phyloP scores from a whole-genome alignment of 2,888 invertebrate genomes.

The Gonocerus acuteangulatus region DNA sequence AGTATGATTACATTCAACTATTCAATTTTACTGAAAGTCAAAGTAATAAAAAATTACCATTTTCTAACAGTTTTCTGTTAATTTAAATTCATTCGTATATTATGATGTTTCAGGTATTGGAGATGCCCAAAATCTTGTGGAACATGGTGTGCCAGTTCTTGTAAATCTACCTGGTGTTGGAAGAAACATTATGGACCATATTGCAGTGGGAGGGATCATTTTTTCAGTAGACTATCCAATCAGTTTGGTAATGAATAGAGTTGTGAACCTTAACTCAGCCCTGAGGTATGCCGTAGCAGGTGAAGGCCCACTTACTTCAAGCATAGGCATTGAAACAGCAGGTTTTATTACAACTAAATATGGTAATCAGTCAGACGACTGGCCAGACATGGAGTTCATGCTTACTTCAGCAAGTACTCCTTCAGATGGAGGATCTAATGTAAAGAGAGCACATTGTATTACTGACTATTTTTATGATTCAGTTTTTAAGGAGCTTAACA shows the following conservation, averaged over 20 bases:
- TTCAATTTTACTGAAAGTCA: no score
- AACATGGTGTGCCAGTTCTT: conserved; percentile 64
- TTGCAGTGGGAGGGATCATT: conserved; percentile 74
- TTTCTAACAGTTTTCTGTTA: no score
- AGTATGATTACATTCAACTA: no score
- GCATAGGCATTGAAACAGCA: conserved; percentile 77
- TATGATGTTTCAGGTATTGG: conserved; percentile 61
- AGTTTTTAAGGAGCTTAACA: conserved; percentile 62
- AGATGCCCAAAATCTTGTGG: conserved; percentile 61
- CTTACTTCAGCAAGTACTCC: conserved; percentile 72
- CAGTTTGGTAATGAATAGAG: conserved; percentile 68
- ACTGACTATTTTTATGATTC: conserved; percentile 73
- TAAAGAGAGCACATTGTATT: conserved; percentile 71
- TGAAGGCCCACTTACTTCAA: conserved; percentile 78
- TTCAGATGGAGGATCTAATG: conserved; percentile 68
- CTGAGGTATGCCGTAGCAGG: conserved; percentile 75
- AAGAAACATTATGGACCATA: conserved; percentile 80
- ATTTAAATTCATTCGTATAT: no score
- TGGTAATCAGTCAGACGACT: conserved; percentile 75
- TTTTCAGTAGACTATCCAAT: conserved; percentile 74
- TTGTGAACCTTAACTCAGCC: conserved; percentile 76
- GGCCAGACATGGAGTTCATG: conserved; percentile 90
- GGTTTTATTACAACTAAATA: conserved; percentile 84
- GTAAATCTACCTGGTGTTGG: conserved; percentile 77
- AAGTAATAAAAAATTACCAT: no score